Percentiles rank a stretch among this genome's conserved stretches.
phyloP scores from a whole-genome alignment of 2,113 vertebrate genomes.

The Thermophis baileyi region DNA sequence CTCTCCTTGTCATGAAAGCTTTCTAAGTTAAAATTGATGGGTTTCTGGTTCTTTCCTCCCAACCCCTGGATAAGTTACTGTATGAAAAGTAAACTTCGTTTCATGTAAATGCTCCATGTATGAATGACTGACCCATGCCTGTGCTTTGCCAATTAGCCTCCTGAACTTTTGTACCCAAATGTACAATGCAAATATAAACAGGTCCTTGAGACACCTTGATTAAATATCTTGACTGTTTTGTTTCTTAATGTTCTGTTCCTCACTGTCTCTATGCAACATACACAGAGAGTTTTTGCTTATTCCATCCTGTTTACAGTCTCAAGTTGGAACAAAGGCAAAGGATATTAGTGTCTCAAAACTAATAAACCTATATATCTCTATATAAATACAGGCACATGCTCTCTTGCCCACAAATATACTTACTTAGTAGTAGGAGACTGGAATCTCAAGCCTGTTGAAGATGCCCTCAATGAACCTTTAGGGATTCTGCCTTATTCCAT shows the following conservation, averaged over 20 bases:
- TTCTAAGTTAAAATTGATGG: not conserved
- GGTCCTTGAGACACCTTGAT: not conserved
- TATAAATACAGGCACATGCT: not conserved
- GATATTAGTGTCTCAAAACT: not conserved
- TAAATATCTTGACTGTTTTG: not conserved
- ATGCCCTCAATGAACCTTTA: not conserved
- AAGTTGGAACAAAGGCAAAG: not conserved
- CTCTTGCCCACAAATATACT: not conserved
- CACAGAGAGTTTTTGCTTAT: not conserved
- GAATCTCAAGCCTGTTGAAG: not conserved
- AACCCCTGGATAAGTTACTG: not conserved
- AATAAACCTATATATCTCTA: not conserved
- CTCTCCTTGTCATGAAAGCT: not conserved
- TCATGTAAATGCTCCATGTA: not conserved
- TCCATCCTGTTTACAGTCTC: constrained; percentile 13
- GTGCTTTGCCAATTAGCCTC: not conserved
- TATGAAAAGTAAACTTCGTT: not conserved
- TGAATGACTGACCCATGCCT: not conserved
- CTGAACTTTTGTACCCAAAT: not conserved
- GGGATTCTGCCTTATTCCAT: not conserved
- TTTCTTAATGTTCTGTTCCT: constrained; percentile 16
- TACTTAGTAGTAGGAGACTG: not conserved
- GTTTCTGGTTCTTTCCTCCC: not conserved
- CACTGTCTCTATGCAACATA: not conserved
- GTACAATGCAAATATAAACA: not conserved